Conservation (phyloP, 2,113 vertebrate genomes). For the Eonycteris spelaea region DNA sequence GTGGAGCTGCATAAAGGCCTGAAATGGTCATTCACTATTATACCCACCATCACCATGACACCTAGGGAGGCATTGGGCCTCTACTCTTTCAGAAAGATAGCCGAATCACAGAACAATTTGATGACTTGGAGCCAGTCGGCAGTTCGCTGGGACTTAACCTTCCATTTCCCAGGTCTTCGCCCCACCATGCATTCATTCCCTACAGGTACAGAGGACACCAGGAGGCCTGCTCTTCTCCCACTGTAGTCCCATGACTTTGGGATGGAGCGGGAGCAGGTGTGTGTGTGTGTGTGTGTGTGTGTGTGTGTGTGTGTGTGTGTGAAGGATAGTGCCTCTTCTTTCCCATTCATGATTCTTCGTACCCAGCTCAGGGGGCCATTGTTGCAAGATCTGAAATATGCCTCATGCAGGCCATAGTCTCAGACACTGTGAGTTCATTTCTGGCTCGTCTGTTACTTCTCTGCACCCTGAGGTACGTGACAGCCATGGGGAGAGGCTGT, state of each 20-base stretch:
- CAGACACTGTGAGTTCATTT: not conserved
- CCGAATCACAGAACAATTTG: rapidly evolving
- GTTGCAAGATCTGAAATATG: not conserved
- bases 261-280: too few species aligned
- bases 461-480: not conserved
- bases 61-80: not conserved
- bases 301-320: not conserved
- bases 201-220: not conserved
- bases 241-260: rapidly evolving
- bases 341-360: rapidly evolving
- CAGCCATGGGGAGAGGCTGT: not conserved
- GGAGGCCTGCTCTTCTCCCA: not conserved
- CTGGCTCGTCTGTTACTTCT: not conserved
- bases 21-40: not conserved
- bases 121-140: not conserved
- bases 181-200: not conserved
- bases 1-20: not conserved
- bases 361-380: too few species aligned
- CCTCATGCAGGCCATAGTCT: not conserved
- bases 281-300: not conserved
- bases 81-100: not conserved
- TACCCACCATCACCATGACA: rapidly evolving
- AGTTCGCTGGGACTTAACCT: not conserved
- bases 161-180: not conserved
- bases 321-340: not conserved